phyloP scores from a whole-genome alignment of 1,140 invertebrate genomes.

The Cecropterus lyciades region DNA sequence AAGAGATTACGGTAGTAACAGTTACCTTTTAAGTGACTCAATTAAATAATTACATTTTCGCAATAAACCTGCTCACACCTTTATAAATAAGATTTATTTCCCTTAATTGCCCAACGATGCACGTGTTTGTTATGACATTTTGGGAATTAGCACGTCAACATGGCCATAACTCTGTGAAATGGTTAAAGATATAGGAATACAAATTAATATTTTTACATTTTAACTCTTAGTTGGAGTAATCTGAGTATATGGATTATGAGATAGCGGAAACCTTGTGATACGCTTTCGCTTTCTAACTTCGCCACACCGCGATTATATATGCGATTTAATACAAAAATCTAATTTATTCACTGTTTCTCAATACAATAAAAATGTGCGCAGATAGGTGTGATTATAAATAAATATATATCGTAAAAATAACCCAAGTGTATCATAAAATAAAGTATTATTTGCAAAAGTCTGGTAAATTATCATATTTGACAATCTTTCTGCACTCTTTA shows the following conservation, averaged over 20 bases:
- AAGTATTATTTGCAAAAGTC: too few relatives aligned
- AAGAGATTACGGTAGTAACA: too few relatives aligned
- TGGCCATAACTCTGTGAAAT: slow-evolving; percentile 3
- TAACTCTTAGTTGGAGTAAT: not conserved
- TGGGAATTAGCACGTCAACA: slow-evolving; percentile 30
- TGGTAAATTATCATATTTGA: too few relatives aligned
- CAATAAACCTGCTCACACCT: too few relatives aligned
- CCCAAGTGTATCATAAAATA: too few relatives aligned
- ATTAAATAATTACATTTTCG: too few relatives aligned
- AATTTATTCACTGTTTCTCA: too few relatives aligned
- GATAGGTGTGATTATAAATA: too few relatives aligned
- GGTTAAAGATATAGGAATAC: not conserved
- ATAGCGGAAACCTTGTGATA: not conserved
- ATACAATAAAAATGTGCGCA: too few relatives aligned
- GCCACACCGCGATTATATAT: not conserved
- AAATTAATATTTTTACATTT: slow-evolving; percentile 2
- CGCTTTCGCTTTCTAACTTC: not conserved
- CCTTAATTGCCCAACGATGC: slow-evolving; percentile 38
- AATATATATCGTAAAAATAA: too few relatives aligned
- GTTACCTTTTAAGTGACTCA: too few relatives aligned
- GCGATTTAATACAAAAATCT: not conserved
- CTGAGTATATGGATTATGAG: not conserved
- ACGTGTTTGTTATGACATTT: slow-evolving; percentile 45
- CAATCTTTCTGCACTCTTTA: too few relatives aligned
- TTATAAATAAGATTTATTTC: slow-evolving; percentile 37